Base-by-base conservation (phyloP, 2,113 vertebrate genomes). In the Phyllopteryx taeniolatus region DNA sequence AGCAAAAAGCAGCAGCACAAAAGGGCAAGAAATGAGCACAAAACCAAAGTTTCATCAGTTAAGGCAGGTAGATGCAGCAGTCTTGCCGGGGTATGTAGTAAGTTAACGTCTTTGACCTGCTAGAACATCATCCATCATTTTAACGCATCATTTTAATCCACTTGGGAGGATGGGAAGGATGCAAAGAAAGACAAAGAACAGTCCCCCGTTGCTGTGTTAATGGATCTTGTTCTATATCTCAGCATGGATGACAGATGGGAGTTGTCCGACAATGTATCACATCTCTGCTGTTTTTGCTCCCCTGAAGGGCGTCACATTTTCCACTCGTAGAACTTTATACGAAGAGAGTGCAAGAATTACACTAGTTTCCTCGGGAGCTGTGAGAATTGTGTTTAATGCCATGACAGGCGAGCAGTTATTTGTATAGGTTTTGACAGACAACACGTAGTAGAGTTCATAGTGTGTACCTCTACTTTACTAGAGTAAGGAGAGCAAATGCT, bases 251-350 rank as follows among this genome's bases (percentile, higher is more conserved):
- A 79, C 80, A 75, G 74, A 84, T 39, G 47, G 77, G 81, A 76
- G 77, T 71, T 81, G 74, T 87, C 79, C 80, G 80, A 91, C 79
- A 76, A 76, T 70, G 68, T 46, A 19, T 75, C 69, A 20, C 68
- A 53, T 59, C 73, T 77, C 8, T 64, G 20, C 35, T 64, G 62
- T 42, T n/a, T 43, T 43, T 64, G 62, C 62, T n/a, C 9, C 3
- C 39, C 39, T 12, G 27, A 43, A 43, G 19, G 17, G 17, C 17
- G 17, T 89, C 83, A 84, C 73, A 81, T 86, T 89, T 89, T 89
- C 85, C 87, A 72, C 46, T 73, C 56, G 70, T 60, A 47, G 68
- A 73, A 73, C 75, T 68, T 71, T 20, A 56, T 56, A 56, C 49
- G 12, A 54, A 72, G 67, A 62, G n/a, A 54, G 46, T 1, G 42